phyloP scores from a whole-genome alignment of 2,113 vertebrate genomes.

The Todiramphus saurophagus region DNA sequence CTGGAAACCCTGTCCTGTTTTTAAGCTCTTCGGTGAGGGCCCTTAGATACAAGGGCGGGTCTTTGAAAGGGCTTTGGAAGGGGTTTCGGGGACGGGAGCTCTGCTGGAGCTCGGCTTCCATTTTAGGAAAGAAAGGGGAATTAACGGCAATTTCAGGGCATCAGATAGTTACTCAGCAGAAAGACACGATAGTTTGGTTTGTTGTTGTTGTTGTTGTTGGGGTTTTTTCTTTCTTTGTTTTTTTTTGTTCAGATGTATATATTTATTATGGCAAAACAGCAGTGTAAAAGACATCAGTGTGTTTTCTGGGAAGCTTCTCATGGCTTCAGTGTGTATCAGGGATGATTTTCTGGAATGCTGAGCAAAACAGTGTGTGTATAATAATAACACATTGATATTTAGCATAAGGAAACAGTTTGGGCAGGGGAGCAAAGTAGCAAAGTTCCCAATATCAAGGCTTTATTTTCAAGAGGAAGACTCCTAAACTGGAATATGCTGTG shows the following conservation, averaged over 20 bases:
- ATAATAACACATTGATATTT: background rate
- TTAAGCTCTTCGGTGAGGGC: too few relatives aligned
- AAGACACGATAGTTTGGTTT: background rate
- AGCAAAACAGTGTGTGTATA: background rate
- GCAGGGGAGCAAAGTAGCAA: background rate
- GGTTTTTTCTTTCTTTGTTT: too few relatives aligned
- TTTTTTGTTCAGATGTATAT: background rate
- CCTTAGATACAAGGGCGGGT: background rate
- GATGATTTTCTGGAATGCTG: background rate
- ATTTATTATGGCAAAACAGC: background rate
- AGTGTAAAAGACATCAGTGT: rapidly evolving
- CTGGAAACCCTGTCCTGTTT: background rate
- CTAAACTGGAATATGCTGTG: background rate
- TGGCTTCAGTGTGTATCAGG: background rate
- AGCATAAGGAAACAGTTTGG: background rate
- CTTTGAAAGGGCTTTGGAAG: background rate
- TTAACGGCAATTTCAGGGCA: background rate
- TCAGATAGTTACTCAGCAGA: background rate
- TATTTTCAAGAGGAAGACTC: background rate
- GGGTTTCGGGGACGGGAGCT: background rate
- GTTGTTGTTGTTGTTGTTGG: too few relatives aligned
- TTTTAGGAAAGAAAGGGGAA: conserved; percentile 32
- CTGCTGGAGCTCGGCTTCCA: conserved; percentile 10
- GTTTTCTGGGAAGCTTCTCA: background rate
- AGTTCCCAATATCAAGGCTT: background rate